Base-by-base conservation (phyloP, 64 coral and sea anemone species). In the Pocillopora damicornis region DNA sequence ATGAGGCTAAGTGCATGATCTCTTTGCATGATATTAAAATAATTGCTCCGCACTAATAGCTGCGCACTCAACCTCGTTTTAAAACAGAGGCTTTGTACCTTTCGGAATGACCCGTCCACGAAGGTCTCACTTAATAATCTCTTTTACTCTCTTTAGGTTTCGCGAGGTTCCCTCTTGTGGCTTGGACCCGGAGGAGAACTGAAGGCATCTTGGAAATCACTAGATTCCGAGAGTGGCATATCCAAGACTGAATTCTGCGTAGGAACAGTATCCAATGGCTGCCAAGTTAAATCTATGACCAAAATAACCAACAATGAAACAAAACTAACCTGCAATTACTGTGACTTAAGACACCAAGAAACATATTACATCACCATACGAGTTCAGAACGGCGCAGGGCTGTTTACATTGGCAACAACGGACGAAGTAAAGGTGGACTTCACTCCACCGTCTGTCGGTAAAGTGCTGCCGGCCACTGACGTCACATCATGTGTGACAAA, bases 181-280 rank as follows among this genome's bases (percentile, higher is more conserved):
- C 86, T 98, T 75, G 79, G 76, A 9, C 87, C 87, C 61, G 30
- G 42, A 51, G 82, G 90, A 22, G 68, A 61, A 37, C 81, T 94
- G 4, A 75, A 35, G 7, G 90, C 77, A 9, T 78, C 81, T 0
- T 98, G 96, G 96, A 91, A 89, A 51, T 90, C 86, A 57, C 35
- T 74, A 75, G 96, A 98, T 68, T 61, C 73, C 36, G 96, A 98
- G 42, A 98, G 96, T 71, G 77, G 36, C 20, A 35, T 98, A 22
- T 73, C 74, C 14, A 92, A 87, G 35, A 98, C 77, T 71, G 96
- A 98, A 75, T 98, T 92, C 23, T 94, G 96, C 64, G 82, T 98
- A 58, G 96, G 96, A 73, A 87, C 92, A 10, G 82, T 77, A n/a
- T 26, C 80, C 13, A 78, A 77, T 35, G 90, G 96, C 74, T 98